Conservation (phyloP, 2,113 vertebrate species). For the Sylvilagus bachmani region DNA sequence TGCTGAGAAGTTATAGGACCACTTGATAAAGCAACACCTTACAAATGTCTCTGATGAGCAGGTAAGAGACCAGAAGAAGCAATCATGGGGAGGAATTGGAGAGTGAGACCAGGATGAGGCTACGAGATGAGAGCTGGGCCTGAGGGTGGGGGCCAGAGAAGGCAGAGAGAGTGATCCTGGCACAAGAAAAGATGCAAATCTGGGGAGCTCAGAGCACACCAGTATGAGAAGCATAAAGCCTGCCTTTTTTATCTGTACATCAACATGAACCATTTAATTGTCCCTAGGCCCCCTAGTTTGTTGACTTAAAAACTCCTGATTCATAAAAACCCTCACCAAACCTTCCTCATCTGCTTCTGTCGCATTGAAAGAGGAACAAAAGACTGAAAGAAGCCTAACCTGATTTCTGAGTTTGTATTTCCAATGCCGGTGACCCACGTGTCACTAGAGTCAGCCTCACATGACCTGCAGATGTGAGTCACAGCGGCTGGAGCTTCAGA, state of each 20-base stretch:
- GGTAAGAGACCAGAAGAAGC: not conserved
- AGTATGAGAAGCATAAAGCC: not conserved
- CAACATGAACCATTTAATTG: conserved; percentile 68
- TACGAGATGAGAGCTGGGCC: not conserved
- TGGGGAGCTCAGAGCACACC: not conserved
- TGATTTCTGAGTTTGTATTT: conserved; percentile 82
- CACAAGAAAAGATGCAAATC: accelerated
- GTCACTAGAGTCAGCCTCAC: conserved; percentile 63
- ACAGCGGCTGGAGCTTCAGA: conserved; percentile 47
- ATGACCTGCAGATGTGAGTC: conserved; percentile 63
- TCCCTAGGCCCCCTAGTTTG: conserved; percentile 58
- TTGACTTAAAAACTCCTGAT: conserved; percentile 64
- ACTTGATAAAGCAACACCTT: not conserved
- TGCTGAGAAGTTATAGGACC: not conserved
- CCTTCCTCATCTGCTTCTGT: conserved; percentile 57
- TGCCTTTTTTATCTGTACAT: not conserved
- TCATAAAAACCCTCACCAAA: conserved; percentile 68
- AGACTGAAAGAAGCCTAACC: conserved; percentile 80
- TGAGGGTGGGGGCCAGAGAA: no score
- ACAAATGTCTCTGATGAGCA: not conserved
- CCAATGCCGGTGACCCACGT: conserved; percentile 76
- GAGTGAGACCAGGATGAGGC: not conserved
- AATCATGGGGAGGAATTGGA: not conserved
- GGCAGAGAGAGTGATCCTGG: accelerated
- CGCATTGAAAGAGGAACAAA: conserved; percentile 66